Evolutionary conservation across 37 sponge, comb jelly and placozoan species (phyloP).

Genomic region (Cladorhizidae sp.): DNA sequence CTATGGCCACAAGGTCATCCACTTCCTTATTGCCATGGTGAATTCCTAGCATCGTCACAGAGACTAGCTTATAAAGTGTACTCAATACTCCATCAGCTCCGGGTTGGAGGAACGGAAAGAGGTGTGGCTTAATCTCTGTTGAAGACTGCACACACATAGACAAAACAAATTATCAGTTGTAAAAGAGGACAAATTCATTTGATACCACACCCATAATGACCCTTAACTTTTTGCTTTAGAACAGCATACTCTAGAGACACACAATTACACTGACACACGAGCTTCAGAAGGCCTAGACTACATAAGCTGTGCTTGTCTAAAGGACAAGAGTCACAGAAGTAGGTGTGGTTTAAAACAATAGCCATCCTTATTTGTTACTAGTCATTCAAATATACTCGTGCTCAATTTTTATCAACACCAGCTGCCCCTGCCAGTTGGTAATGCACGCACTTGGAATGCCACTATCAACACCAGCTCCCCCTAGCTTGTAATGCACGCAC

Average conservation of each 20-base stretch:
- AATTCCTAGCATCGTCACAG: slow-evolving; percentile 28
- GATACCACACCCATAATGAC: neutral
- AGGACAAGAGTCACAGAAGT: no score
- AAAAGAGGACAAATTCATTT: neutral
- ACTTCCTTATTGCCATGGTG: slow-evolving; percentile 6
- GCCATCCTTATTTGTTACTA: neutral
- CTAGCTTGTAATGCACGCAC: neutral
- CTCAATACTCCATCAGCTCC: slow-evolving; percentile 29
- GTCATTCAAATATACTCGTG: no score
- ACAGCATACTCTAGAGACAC: no score
- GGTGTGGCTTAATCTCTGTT: slow-evolving; percentile 42
- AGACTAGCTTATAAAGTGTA: slow-evolving; percentile 40
- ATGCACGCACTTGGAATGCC: no score
- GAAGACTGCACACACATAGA: neutral
- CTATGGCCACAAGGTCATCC: slow-evolving; percentile 1
- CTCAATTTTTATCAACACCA: no score
- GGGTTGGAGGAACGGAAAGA: slow-evolving; percentile 69
- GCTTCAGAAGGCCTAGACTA: no score
- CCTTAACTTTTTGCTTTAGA: no score
- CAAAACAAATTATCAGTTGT: no score
- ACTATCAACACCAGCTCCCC: neutral
- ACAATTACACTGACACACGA: no score
- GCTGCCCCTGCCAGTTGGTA: no score
- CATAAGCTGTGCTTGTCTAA: no score
- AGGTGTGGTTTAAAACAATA: no score